Evolutionary conservation across 64 coral and sea anemone species (phyloP), one percentile per base, ranked within the genome.

Genomic region (Dendrophyllia cribrosa): DNA sequence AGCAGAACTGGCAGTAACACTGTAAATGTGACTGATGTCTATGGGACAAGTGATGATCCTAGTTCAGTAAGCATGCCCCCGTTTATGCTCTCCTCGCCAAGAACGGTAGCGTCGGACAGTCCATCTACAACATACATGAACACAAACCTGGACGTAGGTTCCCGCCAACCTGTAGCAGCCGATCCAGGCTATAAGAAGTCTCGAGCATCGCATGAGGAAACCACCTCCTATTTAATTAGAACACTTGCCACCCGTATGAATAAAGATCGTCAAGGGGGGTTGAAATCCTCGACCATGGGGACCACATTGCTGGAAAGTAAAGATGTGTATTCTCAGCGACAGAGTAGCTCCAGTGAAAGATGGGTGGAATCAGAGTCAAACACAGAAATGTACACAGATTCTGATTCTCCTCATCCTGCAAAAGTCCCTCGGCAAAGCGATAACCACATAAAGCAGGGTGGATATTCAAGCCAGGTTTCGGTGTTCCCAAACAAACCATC

Each of bases 41-140:
- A 67, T 84, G 45, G 7, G 7, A 22, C 44, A 14, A 63, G 34
- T 6, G 13, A 50, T 9, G 34, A 47, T 4, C 44, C 19, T 63
- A 48, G 26, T 21, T 49, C 80, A 14, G 61, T 84, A 51, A 82
- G 69, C 24, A 93, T 90, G 61, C 88, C 95, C 22, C 86, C 78
- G 22, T 96, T 93, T 85, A 76, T 88, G 4, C 66, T 97, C 17
- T 97, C 95, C 6, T 76, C 95, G 16, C 92, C 92, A 10, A 94
- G 95, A 51, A 79, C 89, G 21, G 89, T 91, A 4, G 89, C 89
- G 6, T 96, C 91, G 26, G 90, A 96, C 23, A 84, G 76, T 20
- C 72, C 89, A 58, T 94, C 95, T n/a, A 97, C 95, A 47, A 92
- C 88, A 6, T 94, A 97, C 50, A 93, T 94, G 46, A 91, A 78